A percentile compares a stretch with the other conserved stretches of the same genome.
phyloP scores from a whole-genome alignment of 2,113 vertebrate species.

The Taxidea taxus region DNA sequence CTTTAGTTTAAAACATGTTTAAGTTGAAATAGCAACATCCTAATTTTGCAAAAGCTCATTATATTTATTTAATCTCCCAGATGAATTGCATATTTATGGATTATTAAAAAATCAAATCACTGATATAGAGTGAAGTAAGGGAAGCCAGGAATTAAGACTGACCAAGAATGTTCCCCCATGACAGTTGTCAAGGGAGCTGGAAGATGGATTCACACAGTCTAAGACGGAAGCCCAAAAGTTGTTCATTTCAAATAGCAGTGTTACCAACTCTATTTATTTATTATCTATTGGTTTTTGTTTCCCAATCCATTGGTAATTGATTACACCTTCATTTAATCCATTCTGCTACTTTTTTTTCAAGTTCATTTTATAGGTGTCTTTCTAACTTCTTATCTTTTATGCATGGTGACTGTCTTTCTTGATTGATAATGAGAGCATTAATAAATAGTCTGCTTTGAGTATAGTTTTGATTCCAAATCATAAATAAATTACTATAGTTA shows the following conservation, averaged over 20 bases:
- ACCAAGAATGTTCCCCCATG: rapidly evolving
- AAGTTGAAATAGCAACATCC: neutral
- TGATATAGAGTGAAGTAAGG: neutral
- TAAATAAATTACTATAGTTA: conserved; percentile 31
- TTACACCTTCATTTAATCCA: neutral
- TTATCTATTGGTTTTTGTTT: neutral
- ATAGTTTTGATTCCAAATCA: conserved; percentile 1
- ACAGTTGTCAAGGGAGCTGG: neutral
- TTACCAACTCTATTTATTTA: neutral
- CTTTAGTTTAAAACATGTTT: conserved; percentile 1
- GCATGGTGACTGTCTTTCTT: neutral
- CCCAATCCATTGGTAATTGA: neutral
- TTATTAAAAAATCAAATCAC: neutral
- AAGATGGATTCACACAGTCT: neutral
- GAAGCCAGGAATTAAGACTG: neutral
- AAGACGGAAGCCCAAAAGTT: neutral
- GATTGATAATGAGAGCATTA: conserved; percentile 10
- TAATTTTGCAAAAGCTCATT: neutral
- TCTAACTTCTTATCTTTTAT: neutral
- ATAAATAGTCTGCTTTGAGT: neutral
- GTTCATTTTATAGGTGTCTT: neutral
- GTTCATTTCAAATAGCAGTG: neutral
- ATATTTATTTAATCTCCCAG: neutral
- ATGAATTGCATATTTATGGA: neutral
- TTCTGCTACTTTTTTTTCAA: neutral